Evolutionary conservation across 2,888 invertebrate genomes (phyloP), one percentile per base, ranked within the genome.

Genomic region (Diarsia brunnea): DNA sequence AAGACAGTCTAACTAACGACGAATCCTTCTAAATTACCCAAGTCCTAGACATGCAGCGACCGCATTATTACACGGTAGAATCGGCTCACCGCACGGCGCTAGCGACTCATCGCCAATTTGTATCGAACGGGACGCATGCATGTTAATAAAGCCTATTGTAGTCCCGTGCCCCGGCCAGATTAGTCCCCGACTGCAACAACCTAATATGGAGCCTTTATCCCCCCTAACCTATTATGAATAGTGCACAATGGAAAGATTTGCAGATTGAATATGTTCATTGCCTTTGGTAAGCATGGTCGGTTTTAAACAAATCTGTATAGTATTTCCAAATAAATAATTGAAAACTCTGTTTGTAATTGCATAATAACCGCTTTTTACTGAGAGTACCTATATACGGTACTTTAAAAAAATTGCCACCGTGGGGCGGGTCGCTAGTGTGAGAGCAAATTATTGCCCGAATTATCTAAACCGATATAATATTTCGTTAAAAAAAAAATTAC

Each of bases 101-200:
- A 90, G 90, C 91, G 90, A 91, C 92, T 94, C 94, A 93, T 93
- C 91, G 92, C 88, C 94, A 94, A 95, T 95, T 95, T 95, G 94
- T 94, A 93, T 93, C 92, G 92, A 88, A 88, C 91, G 90, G 88
- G 90, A 88, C 84, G 91, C 90, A 91, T 93, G 93, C 94, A 95
- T 94, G 94, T 91, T 95, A 94, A 94, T 95, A 95, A 94, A 94
- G 95, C 94, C 95, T 92, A 95, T 96, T 96, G 95, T 95, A 82
- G 84, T 86, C 86, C 88, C 85, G 82, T 84, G 91, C 89, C 89
- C 89, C 90, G 87, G 88, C 88, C 88, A 93, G 95, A 95, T 95
- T 95, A 95, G 91, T 86, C 87, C 85, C 82, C 72, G 73, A 79
- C 79, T 82, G 88, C 86, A 86, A 82, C 78, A 77, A 84, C 77